A percentile compares a stretch with the other conserved stretches of the same genome.
Evolutionary conservation across 2,888 invertebrate genomes (phyloP).

Genomic region (Drepana falcataria): DNA sequence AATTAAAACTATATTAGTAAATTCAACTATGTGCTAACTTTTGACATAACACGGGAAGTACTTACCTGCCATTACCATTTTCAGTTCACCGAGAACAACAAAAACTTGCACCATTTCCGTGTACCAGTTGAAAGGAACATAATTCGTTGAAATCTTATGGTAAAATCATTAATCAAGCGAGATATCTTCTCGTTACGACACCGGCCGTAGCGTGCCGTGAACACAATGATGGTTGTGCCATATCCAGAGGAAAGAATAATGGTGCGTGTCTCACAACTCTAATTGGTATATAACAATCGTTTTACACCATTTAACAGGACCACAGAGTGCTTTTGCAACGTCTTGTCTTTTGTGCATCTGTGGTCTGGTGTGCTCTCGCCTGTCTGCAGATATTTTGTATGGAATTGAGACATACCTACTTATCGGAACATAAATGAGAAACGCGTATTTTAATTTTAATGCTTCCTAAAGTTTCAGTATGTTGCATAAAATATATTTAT

Average conservation of each 20-base stretch:
- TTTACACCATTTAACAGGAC: conserved; percentile 44
- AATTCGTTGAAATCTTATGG: conserved; percentile 61
- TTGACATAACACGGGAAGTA: too few relatives aligned
- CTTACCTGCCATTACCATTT: background rate
- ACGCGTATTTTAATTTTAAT: too few relatives aligned
- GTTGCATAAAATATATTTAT: too few relatives aligned
- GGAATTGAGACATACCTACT: too few relatives aligned
- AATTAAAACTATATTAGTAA: too few relatives aligned
- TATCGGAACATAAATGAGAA: too few relatives aligned
- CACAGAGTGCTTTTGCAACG: conserved; percentile 20
- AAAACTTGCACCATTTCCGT: conserved; percentile 18
- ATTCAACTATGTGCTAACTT: too few relatives aligned
- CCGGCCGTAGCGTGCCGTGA: conserved; percentile 52
- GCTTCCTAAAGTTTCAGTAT: too few relatives aligned
- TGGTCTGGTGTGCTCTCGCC: background rate
- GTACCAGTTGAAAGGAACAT: conserved; percentile 16
- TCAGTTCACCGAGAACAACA: conserved; percentile 1
- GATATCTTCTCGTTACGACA: conserved; percentile 49
- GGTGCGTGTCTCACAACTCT: conserved; percentile 37
- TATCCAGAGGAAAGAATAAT: conserved; percentile 37
- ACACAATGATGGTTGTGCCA: conserved; percentile 55
- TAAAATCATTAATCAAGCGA: conserved; percentile 70
- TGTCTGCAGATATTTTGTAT: too few relatives aligned
- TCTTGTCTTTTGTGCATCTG: conserved; percentile 13
- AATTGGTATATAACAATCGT: conserved; percentile 42